These are phyloP conservation scores for Pyrocoelia pectoralis DNA, from an alignment of 2,888 invertebrate genomes.

Conservation along the genomic window DNA sequence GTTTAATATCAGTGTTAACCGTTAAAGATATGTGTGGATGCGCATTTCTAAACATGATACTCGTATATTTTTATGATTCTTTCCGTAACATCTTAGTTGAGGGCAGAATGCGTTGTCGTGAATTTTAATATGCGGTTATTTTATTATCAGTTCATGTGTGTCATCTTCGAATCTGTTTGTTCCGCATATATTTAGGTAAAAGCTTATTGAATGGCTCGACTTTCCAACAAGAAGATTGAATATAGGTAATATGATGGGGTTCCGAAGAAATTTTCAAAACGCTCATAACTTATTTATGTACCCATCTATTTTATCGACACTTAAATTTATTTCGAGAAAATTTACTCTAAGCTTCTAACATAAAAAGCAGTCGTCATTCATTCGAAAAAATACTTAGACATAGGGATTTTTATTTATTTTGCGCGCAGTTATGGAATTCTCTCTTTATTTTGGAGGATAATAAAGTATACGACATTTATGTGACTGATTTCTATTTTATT, in stretches of 20 bases:
- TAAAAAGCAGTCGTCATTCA: conserved; percentile 54
- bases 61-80: conserved; percentile 38
- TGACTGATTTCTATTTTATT: conserved; percentile 55
- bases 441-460: conserved; percentile 52
- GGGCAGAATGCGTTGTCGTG: conserved; percentile 34
- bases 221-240: conserved; percentile 37
- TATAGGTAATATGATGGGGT: conserved; percentile 45
- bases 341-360: conserved; percentile 50
- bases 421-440: conserved; percentile 51
- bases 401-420: conserved; percentile 53
- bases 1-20: conserved; percentile 47
- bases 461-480: conserved; percentile 53
- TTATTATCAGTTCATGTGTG: conserved; percentile 29
- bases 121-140: conserved; percentile 39
- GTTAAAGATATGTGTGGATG: conserved; percentile 41
- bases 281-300: conserved; percentile 53
- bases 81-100: conserved; percentile 35
- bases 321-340: conserved; percentile 54
- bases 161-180: conserved; percentile 17
- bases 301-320: conserved; percentile 53
- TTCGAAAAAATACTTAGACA: conserved; percentile 55
- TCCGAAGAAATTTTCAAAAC: conserved; percentile 46
- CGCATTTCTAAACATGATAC: conserved; percentile 35
- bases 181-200: conserved; percentile 11
- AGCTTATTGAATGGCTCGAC: conserved; percentile 7